Evolutionary conservation across 2,888 invertebrate species (phyloP).

Genomic region (Galeopsomyia nigrocyanea): DNA sequence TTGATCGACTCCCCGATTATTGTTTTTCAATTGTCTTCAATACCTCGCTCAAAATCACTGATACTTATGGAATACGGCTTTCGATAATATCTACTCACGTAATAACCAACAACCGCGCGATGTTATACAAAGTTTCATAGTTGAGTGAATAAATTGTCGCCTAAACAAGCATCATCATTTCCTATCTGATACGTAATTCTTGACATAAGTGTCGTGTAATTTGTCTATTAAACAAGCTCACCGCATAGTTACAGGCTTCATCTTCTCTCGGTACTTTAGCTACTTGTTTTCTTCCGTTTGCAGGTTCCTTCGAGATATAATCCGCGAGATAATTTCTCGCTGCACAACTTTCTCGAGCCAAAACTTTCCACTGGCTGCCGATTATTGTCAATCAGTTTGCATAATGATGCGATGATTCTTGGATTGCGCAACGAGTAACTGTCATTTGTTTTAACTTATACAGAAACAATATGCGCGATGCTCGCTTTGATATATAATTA

Average conservation of each 20-base stretch:
- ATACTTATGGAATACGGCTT: too few relatives aligned
- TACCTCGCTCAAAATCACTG: too few relatives aligned
- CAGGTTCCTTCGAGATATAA: not conserved
- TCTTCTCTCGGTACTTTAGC: conserved; percentile 10
- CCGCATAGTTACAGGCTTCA: conserved; percentile 22
- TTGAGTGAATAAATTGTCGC: too few relatives aligned
- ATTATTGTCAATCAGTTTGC: conserved; percentile 37
- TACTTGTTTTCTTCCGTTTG: not conserved
- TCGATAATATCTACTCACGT: too few relatives aligned
- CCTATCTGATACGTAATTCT: too few relatives aligned
- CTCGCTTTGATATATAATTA: not conserved
- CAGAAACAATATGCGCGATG: conserved; percentile 17
- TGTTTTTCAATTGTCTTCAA: too few relatives aligned
- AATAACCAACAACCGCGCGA: too few relatives aligned
- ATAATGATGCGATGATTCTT: conserved; percentile 25
- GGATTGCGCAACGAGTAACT: conserved; percentile 14
- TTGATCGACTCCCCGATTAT: too few relatives aligned
- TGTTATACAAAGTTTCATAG: too few relatives aligned
- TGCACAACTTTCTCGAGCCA: conserved; percentile 25
- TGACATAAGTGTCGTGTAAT: not conserved
- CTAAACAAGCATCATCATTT: too few relatives aligned
- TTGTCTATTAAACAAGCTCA: conserved; percentile 11
- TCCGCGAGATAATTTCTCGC: conserved; percentile 7
- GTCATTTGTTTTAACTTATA: conserved; percentile 25
- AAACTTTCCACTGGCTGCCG: conserved; percentile 8